Base-by-base conservation (phyloP, 2,888 invertebrate species). In the Drosophila engyochracea region DNA sequence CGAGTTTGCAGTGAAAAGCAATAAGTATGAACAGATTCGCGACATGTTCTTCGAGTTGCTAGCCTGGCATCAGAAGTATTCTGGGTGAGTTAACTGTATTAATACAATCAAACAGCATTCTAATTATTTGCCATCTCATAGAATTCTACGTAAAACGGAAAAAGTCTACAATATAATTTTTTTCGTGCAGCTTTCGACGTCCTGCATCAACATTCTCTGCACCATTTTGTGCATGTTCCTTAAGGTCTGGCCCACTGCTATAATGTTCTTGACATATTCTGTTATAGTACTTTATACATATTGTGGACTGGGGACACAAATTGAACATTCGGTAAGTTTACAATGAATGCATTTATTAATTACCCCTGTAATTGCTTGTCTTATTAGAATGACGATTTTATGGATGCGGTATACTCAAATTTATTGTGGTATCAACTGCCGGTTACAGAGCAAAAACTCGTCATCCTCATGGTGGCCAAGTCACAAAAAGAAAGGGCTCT, bases 11-110 rank as follows among this genome's bases (percentile, higher is more conserved):
- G 3, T 63, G 1, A 41, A 65, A 10, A 14, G 31, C 0, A 33
- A 51, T 5, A 49, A 74, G 1, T 54, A 72, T 3, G 35, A 70
- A 2, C 70, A 62, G 30, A 67, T 68, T 51, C 60, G 33, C 0
- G 3, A 14, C 0, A 54, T 73, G 68, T 49, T 91, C 3, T 59
- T 55, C 19, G 87, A 91, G 12, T 52, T 90, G 3, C 22, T 91
- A 1, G 51, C 58, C 6, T 91, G 85, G 84, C 91, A 91, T 65
- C 91, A 92, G 58, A 69, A 80, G 14, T 91, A 91, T 62, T 81
- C 76, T 1, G 63, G 28, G 92, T 92, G 2, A 53, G 67, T 39
- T 5, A 2, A 19, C 1, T 6, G 1, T 22, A 4, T 10, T 6
- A 4, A 12, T 0, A 16, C 5, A 1, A 14, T 16, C 10, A 14